Conservation (phyloP, 2,797 vertebrate genomes). For the Pelodytes ibericus region DNA sequence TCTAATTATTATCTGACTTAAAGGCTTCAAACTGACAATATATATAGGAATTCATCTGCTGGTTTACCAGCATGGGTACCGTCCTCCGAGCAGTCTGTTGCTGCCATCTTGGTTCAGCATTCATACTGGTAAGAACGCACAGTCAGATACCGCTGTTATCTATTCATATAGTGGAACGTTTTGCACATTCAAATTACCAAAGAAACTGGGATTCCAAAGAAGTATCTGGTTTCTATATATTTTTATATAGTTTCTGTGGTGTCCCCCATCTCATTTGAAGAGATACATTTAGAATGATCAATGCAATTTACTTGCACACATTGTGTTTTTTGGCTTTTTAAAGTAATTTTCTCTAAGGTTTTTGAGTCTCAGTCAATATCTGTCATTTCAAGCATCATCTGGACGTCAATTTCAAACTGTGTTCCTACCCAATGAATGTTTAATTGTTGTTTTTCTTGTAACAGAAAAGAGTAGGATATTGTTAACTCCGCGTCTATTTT, state of each 20-base stretch:
- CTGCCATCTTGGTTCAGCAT: background rate
- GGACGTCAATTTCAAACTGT: no score
- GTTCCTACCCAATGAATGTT: no score
- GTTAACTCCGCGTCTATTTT: no score
- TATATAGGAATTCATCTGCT: constrained; percentile 5
- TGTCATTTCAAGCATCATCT: background rate
- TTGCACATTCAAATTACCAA: background rate
- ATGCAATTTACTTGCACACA: background rate
- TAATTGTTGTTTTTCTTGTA: no score
- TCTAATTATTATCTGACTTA: constrained; percentile 3
- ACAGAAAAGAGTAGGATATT: no score
- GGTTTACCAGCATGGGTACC: background rate
- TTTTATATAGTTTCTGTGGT: constrained; percentile 18
- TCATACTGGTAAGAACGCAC: background rate
- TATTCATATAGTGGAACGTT: background rate
- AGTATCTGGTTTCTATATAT: constrained; percentile 24
- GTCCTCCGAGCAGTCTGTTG: constrained; percentile 1
- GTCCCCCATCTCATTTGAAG: constrained; percentile 12
- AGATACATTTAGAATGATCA: constrained; percentile 20
- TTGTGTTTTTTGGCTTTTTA: constrained; percentile 11
- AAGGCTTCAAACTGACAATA: constrained; percentile 3
- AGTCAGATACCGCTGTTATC: background rate
- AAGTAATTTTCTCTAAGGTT: background rate
- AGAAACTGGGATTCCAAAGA: constrained; percentile 9
- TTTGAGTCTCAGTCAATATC: background rate